phyloP scores from a whole-genome alignment of 2,797 vertebrate genomes.

The Rhynchotus rufescens region DNA sequence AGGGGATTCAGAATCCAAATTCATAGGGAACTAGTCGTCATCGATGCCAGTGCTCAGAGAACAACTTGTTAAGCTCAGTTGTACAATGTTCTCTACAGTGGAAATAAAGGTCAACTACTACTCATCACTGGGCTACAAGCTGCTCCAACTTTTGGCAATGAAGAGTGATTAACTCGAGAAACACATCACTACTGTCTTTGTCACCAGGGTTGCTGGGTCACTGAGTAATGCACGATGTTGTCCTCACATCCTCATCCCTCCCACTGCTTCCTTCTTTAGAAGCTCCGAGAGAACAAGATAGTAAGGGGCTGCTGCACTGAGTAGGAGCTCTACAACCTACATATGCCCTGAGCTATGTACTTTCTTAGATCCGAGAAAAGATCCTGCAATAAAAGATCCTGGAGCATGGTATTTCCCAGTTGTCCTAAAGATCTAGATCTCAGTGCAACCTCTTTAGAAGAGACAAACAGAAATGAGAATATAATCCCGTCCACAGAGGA shows the following conservation, averaged over 20 bases:
- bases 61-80: not conserved
- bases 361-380: not conserved
- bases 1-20: not conserved
- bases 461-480: not conserved
- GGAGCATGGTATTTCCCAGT: rapidly evolving
- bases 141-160: not conserved
- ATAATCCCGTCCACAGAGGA: not conserved
- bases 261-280: not conserved
- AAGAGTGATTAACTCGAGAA: not conserved
- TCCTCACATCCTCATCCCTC: not conserved
- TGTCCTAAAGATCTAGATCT: not conserved
- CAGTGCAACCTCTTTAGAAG: not conserved
- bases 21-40: not conserved
- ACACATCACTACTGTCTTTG: slow-evolving; percentile 21
- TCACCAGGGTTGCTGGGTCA: slow-evolving; percentile 13
- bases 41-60: not conserved
- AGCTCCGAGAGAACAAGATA: not conserved
- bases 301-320: not conserved
- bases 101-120: slow-evolving; percentile 38
- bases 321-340: not conserved
- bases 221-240: not conserved
- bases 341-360: not conserved
- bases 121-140: not conserved
- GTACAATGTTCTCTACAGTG: not conserved
- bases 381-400: not conserved